Conservation (phyloP, 2,888 invertebrate genomes). For the Cabera pusaria region DNA sequence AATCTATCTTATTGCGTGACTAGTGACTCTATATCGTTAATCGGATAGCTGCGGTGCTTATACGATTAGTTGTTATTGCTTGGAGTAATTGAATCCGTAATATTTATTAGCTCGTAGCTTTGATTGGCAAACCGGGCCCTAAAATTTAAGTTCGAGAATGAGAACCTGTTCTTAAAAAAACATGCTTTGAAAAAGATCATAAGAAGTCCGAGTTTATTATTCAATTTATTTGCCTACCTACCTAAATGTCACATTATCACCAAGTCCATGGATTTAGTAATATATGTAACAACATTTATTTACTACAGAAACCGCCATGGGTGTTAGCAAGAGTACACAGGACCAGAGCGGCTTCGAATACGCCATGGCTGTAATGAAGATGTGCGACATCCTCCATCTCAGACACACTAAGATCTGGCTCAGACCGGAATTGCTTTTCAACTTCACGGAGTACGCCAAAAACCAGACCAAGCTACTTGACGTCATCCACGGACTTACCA, state of each 20-base stretch:
- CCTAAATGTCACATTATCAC: too few species aligned
- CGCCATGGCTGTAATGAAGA: constrained; percentile 94
- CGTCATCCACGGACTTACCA: constrained; percentile 91
- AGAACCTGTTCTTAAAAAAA: constrained; percentile 1
- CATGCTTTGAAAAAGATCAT: too few species aligned
- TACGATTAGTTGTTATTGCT: constrained; percentile 4
- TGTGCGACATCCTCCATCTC: constrained; percentile 93
- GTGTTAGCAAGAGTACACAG: constrained; percentile 92
- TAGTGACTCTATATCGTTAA: constrained; percentile 5
- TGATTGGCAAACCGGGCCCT: not conserved
- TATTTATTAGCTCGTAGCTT: not conserved
- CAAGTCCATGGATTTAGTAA: too few species aligned
- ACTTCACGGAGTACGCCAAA: constrained; percentile 89
- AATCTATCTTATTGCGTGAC: constrained; percentile 24
- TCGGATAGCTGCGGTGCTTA: constrained; percentile 11
- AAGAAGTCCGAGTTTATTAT: too few species aligned
- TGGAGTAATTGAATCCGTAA: constrained; percentile 2
- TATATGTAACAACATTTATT: too few species aligned
- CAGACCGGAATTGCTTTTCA: constrained; percentile 90
- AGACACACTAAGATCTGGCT: constrained; percentile 92
- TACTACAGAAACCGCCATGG: constrained; percentile 93
- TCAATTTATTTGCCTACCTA: too few species aligned
- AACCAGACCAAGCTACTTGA: constrained; percentile 89
- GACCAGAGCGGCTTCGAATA: constrained; percentile 92
- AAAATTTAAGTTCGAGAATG: constrained; percentile 1